Base-by-base conservation (phyloP, 2,113 vertebrate genomes). In the Salminus brasiliensis region DNA sequence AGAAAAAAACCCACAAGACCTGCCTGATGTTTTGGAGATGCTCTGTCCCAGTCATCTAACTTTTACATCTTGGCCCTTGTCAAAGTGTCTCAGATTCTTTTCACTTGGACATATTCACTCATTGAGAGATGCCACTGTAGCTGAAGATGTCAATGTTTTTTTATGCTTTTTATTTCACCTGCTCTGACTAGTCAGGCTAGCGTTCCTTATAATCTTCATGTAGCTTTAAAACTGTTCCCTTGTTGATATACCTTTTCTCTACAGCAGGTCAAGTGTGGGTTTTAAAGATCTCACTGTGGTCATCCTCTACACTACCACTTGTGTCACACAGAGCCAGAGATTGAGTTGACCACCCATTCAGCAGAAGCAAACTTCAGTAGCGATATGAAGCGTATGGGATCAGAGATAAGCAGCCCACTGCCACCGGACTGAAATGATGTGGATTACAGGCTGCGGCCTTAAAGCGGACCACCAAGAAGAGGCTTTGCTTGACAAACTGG, bases 321-420 rank as follows among this genome's bases (percentile, higher is more conserved):
- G 41, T 65, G 69, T 85, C 68, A 73, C 41, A 30, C 72, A 63
- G 78, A 75, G 77, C 23, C 68, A 66, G 70, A 82, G 59, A 73
- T 70, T 71, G 81, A 76, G 69, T 25, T 16, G 52, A 62, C 71
- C 67, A n/a, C 57, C 53, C 69, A 69, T 71, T 81, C 65, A 67
- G 59, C 57, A 10, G 53, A 68, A 69, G 62, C 18, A 8, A 45
- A 52, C 70, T 66, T 72, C 63, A 30, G 74, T 55, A 62, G 16
- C 29, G 21, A n/a, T 62, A 84, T 16, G 52, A 60, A 57, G 53
- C 30, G 63, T 78, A 74, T 72, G 66, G 81, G 74, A 67, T 72
- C 59, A 73, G 34, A 76, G 85, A 81, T 79, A 79, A 83, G 74
- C 25, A 68, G 69, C 76, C 67, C 73, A 72, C 45, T 55, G 74